Percentiles rank a stretch among this genome's conserved stretches.
Conservation (phyloP, 1,140 invertebrate genomes). For the Apis mellifera region Amel_HAv3.1 CM009945.2:7870501-7871000, state of each 20-base stretch:
- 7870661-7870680: conserved; percentile 2
- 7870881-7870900: not conserved
- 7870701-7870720: conserved; percentile 41
- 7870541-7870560: too few relatives aligned
- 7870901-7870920: not conserved
- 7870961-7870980: not conserved
- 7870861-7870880: not conserved
- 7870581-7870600: not conserved
- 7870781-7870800: not conserved
- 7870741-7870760: not conserved
- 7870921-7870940: not conserved
- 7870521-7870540: not conserved
- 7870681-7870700: conserved; percentile 27
- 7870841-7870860: not conserved
- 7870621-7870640: not conserved
- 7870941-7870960: not conserved
- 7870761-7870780: not conserved
- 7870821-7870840: not conserved
- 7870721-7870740: not conserved
- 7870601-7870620: not conserved
- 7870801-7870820: not conserved
- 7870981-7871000: not conserved
- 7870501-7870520: not conserved
- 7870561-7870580: not conserved
- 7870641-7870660: not conserved